Conservation (phyloP, 1,140 invertebrate genomes). For the Drosophila arizonae region DNA sequence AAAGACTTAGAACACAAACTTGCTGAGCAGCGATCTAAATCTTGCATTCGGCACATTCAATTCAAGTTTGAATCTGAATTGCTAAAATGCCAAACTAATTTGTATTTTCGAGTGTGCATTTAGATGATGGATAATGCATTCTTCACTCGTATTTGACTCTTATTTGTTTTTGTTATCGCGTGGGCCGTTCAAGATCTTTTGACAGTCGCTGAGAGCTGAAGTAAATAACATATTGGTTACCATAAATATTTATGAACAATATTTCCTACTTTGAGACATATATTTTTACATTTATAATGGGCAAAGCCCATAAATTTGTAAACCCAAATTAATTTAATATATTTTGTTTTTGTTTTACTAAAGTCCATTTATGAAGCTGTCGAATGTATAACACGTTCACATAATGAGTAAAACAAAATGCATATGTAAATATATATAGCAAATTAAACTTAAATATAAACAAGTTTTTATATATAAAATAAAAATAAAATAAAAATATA, state of each 20-base stretch:
- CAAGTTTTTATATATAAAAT: too few relatives aligned
- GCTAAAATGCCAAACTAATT: slow-evolving; percentile 39
- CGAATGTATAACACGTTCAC: too few relatives aligned
- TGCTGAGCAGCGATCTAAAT: slow-evolving; percentile 14
- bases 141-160: background rate
- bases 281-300: too few relatives aligned
- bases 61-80: slow-evolving; percentile 9
- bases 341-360: too few relatives aligned
- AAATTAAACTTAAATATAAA: too few relatives aligned
- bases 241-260: background rate
- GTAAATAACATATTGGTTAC: background rate
- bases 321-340: too few relatives aligned
- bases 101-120: slow-evolving; percentile 10
- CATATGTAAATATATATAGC: too few relatives aligned
- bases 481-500: background rate
- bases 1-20: slow-evolving; percentile 43
- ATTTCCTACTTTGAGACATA: background rate
- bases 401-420: too few relatives aligned
- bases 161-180: background rate
- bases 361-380: too few relatives aligned
- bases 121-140: slow-evolving; percentile 25
- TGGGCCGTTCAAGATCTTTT: background rate
- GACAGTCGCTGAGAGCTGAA: background rate
- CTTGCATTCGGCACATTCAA: slow-evolving; percentile 1
- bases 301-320: too few relatives aligned